Conservation (phyloP, 37 sponge, comb jelly and placozoan species). For the Agelas oroides region DNA sequence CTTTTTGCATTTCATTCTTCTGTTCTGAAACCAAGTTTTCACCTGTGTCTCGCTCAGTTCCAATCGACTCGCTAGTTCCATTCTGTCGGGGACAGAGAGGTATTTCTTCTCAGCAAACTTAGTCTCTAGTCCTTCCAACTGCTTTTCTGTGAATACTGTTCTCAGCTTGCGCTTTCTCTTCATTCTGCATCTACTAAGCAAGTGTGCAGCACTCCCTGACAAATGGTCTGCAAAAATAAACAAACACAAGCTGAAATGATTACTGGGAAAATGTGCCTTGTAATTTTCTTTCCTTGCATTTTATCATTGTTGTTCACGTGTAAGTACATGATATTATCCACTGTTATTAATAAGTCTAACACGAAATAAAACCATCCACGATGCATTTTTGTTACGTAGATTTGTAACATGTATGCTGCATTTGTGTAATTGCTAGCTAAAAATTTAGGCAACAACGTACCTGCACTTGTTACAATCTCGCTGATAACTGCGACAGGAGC, state of each 20-base stretch:
- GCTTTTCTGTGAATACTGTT: constrained; percentile 95
- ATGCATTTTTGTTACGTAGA: too few relatives aligned
- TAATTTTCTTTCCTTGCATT: too few relatives aligned
- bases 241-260: too few relatives aligned
- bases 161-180: constrained; percentile 86
- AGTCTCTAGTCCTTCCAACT: constrained; percentile 91
- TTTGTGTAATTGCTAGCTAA: too few relatives aligned
- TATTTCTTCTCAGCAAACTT: constrained; percentile 95
- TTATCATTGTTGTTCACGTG: too few relatives aligned
- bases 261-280: too few relatives aligned
- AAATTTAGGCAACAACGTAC: too few relatives aligned
- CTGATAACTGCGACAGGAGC: constrained; percentile 62
- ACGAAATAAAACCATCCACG: too few relatives aligned
- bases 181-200: constrained; percentile 27
- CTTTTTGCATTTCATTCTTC: constrained; percentile 96
- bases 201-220: background rate
- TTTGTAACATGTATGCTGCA: too few relatives aligned
- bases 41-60: constrained; percentile 97
- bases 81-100: constrained; percentile 92
- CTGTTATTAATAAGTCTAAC: too few relatives aligned
- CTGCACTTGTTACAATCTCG: constrained; percentile 52
- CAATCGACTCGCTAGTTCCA: constrained; percentile 85
- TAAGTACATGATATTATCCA: too few relatives aligned
- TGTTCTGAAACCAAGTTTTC: constrained; percentile 97
- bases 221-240: background rate